Conservation (phyloP, 2,888 invertebrate species). For the Neoascia interrupta region DNA sequence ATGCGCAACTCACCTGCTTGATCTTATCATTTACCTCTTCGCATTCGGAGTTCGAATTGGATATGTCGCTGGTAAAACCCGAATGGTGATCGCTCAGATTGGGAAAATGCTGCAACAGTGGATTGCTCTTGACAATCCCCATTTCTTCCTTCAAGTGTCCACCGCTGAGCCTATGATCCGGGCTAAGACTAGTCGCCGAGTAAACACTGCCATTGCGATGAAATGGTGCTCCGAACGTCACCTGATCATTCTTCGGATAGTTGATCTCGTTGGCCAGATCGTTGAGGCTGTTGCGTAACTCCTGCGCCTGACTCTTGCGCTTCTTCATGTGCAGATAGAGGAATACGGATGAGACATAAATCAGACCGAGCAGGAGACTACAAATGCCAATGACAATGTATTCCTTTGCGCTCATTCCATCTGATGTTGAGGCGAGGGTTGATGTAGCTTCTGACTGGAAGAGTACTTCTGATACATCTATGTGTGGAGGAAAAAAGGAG, state of each 20-base stretch:
- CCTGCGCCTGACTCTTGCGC: constrained; percentile 79
- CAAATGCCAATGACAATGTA: constrained; percentile 92
- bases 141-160: constrained; percentile 82
- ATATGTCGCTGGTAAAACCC: constrained; percentile 82
- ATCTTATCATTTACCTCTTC: constrained; percentile 79
- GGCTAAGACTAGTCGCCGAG: constrained; percentile 75
- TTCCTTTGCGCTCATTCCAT: constrained; percentile 86
- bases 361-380: constrained; percentile 90
- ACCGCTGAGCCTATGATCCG: constrained; percentile 75
- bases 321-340: constrained; percentile 89
- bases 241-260: constrained; percentile 80
- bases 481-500: constrained; percentile 68
- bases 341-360: constrained; percentile 92
- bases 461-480: constrained; percentile 90
- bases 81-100: constrained; percentile 80
- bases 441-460: constrained; percentile 86
- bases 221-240: constrained; percentile 78
- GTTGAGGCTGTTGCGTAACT: constrained; percentile 76
- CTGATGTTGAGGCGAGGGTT: constrained; percentile 81
- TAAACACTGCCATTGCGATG: constrained; percentile 78
- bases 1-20: constrained; percentile 75
- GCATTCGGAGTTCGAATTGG: constrained; percentile 84
- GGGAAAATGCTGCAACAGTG: constrained; percentile 84
- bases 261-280: constrained; percentile 79
- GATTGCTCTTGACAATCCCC: constrained; percentile 89